Percentiles rank a stretch among this genome's conserved stretches.
Conservation (phyloP, 2,113 vertebrate species). For the Antechinus stuartii region DNA sequence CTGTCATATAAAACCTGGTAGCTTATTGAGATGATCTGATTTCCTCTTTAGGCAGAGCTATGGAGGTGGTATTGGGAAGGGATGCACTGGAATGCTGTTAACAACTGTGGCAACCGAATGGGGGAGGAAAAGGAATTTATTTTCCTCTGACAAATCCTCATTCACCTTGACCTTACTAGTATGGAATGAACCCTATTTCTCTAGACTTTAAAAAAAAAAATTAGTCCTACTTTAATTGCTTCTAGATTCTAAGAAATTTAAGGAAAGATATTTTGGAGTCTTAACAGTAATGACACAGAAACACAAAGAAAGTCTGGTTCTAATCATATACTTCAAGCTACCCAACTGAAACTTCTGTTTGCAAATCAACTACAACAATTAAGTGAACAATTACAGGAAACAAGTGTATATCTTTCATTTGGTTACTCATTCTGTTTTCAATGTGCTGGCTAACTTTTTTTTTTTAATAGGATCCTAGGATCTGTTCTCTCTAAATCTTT, state of each 20-base stretch:
- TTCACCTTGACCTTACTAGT: constrained; percentile 17
- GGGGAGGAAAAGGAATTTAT: background rate
- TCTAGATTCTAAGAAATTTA: background rate
- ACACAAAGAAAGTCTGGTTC: background rate
- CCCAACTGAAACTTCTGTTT: constrained; percentile 4
- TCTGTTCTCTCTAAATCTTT: background rate
- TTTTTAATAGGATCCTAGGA: background rate
- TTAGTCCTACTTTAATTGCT: background rate
- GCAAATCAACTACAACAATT: background rate
- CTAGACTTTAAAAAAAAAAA: background rate
- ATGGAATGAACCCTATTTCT: background rate
- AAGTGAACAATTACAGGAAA: background rate
- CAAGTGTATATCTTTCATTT: background rate
- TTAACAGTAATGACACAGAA: background rate
- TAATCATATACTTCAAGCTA: background rate
- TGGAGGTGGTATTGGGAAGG: background rate
- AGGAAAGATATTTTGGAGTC: background rate
- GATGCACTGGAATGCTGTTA: background rate
- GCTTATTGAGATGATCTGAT: background rate
- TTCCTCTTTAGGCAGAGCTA: background rate
- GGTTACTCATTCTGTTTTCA: constrained; percentile 1
- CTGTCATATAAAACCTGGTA: background rate
- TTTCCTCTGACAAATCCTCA: constrained; percentile 14
- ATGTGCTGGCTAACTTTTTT: background rate
- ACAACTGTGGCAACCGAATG: background rate